Percentiles rank a stretch among this genome's conserved stretches.
These are phyloP conservation scores for Poeciliopsis infans DNA, from an alignment of 2,797 vertebrate species.

Conservation along the genomic window DNA sequence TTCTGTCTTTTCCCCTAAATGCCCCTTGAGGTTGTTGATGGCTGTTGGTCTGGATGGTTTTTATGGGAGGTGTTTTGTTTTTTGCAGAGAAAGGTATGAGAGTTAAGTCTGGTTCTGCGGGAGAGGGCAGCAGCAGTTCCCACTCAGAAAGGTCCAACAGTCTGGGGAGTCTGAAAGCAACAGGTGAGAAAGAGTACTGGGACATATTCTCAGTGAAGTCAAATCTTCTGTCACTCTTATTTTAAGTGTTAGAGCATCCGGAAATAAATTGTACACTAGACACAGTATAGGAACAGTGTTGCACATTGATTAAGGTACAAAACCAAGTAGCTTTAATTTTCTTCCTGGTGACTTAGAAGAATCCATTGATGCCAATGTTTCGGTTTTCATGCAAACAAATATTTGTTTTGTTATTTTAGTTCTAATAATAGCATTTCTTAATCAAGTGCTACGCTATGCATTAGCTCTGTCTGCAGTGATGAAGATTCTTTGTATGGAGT, in stretches of 20 bases:
- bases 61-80: constrained; percentile 13
- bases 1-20: neutral
- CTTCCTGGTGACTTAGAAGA: neutral
- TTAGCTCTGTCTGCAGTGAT: neutral
- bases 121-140: constrained; percentile 77
- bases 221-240: neutral
- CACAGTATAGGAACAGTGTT: neutral
- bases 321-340: neutral
- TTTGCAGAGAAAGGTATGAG: constrained; percentile 87
- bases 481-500: neutral
- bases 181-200: constrained; percentile 62
- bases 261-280: neutral
- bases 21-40: constrained; percentile 1
- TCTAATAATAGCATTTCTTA: neutral
- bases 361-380: neutral
- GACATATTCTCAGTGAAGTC: neutral
- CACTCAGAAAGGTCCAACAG: constrained; percentile 68
- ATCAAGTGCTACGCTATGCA: neutral
- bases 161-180: constrained; percentile 69
- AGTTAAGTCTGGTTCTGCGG: constrained; percentile 82
- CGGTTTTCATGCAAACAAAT: neutral
- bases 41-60: constrained; percentile 2
- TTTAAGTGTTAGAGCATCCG: neutral
- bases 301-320: neutral
- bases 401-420: neutral